A percentile compares a stretch with the other conserved stretches of the same genome.
These are phyloP conservation scores for Acronicta alni DNA, from an alignment of 2,888 invertebrate genomes.

Conservation along the genomic window DNA sequence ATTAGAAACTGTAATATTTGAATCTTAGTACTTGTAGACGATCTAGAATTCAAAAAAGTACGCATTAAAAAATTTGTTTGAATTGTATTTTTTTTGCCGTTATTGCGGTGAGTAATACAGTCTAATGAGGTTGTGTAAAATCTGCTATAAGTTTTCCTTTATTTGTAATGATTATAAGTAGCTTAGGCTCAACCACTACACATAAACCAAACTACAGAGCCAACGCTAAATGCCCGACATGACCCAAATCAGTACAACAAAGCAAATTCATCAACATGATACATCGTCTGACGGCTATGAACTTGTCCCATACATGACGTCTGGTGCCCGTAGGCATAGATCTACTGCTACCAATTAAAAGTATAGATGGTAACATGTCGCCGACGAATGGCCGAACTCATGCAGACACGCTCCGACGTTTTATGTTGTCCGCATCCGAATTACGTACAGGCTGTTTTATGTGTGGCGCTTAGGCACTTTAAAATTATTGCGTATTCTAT, in stretches of 20 bases:
- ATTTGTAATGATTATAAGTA: neutral
- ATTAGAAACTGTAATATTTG: no score
- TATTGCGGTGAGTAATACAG: no score
- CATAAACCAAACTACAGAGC: conserved; percentile 19
- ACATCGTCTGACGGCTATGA: conserved; percentile 46
- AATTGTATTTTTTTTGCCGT: no score
- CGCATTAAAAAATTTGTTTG: no score
- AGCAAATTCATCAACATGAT: conserved; percentile 53
- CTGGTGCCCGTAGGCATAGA: conserved; percentile 74
- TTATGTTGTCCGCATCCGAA: conserved; percentile 65
- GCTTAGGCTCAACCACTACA: neutral
- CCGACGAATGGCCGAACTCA: conserved; percentile 73
- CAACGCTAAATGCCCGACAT: conserved; percentile 15
- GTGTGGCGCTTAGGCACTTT: neutral
- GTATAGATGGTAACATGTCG: conserved; percentile 81
- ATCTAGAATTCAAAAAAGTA: no score
- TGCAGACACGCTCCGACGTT: conserved; percentile 67
- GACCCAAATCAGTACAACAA: conserved; percentile 50
- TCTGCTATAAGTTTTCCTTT: neutral
- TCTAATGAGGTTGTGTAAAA: no score
- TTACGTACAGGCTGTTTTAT: conserved; percentile 63
- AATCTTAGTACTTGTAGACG: no score
- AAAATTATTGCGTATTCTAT: conserved; percentile 3
- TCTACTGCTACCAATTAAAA: conserved; percentile 85
- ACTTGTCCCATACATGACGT: conserved; percentile 72